Evolutionary conservation across 1,140 invertebrate species (phyloP).

Genomic region (Bombus polaris): DNA sequence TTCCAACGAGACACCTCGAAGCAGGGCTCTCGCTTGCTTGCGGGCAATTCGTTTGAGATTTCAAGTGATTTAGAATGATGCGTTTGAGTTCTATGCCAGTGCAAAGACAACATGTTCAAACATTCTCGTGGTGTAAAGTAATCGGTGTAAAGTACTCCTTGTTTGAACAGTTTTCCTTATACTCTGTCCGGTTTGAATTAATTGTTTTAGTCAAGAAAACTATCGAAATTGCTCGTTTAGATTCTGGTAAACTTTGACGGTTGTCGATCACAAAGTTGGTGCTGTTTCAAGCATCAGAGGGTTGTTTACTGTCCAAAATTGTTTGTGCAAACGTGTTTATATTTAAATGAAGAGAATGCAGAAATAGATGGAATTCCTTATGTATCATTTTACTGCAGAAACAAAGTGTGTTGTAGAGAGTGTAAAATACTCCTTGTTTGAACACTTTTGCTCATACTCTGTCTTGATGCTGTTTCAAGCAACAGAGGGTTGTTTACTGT

Average conservation of each 20-base stretch:
- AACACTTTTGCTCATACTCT: too few relatives aligned
- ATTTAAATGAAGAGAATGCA: neutral
- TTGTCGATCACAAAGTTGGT: too few relatives aligned
- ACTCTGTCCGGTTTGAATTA: neutral
- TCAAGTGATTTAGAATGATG: neutral
- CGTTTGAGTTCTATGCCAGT: too few relatives aligned
- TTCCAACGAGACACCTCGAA: neutral
- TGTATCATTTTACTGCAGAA: neutral
- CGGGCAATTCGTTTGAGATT: neutral
- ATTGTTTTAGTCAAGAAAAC: neutral
- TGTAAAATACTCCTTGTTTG: too few relatives aligned
- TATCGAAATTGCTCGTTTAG: neutral
- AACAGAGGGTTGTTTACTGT: too few relatives aligned
- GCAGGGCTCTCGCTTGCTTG: neutral
- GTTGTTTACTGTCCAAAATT: rapidly evolving
- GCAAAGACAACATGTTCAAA: too few relatives aligned
- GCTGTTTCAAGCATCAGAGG: rapidly evolving
- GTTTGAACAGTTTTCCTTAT: neutral
- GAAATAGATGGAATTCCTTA: neutral
- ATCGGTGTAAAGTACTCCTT: too few relatives aligned
- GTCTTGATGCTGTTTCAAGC: too few relatives aligned
- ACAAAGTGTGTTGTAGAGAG: too few relatives aligned
- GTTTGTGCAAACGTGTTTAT: too few relatives aligned
- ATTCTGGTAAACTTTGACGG: rapidly evolving
- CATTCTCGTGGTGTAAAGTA: neutral